Base-by-base conservation (phyloP, 2,888 invertebrate species). In the Nemotelus nigrinus region DNA sequence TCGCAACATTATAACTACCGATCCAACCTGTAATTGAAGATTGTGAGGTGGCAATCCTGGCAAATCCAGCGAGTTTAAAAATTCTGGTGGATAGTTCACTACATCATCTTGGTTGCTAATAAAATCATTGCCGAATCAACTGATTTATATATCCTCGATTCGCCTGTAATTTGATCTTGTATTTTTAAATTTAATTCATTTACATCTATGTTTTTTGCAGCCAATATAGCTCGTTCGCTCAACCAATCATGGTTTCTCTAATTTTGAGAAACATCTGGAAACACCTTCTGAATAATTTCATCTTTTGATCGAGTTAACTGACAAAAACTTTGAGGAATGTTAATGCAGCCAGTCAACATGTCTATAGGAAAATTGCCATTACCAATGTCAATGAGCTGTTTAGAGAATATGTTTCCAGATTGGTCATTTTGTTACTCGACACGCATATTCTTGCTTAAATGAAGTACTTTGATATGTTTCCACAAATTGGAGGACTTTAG, bases 241-340 rank as follows among this genome's bases (percentile, higher is more conserved):
- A 25, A 25, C 25, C 0, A 25, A 25, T 25, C 25, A 25, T 25
- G 25, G 25, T 25, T 25, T 25, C 25, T 25, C 0, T 25, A 25
- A 25, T 25, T 25, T 25, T 25, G 25, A 25, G 25, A 25, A 25
- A 25, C 25, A 25, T 25, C 25, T 25, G 25, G 25, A 75, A 84
- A 85, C 55, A 83, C 82, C 68, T 81, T 79, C 58, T 81, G 79
- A 79, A 83, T 80, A 57, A 82, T 80, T 68, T 82, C 81, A 65
- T 80, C 80, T 80, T 81, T 82, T 25, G 79, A 64, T 78, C 77
- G 80, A 25, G 25, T 25, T 25, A 25, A 25, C 25, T 25, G 25
- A 25, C 25, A 25, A 25, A 25, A 25, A 25, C 25, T 25, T 25
- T 25, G 25, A 25, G 25, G 25, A 25, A 25, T 25, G 25, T 25